Conservation (phyloP, 2,797 vertebrate genomes). For the Allobates femoralis region DNA sequence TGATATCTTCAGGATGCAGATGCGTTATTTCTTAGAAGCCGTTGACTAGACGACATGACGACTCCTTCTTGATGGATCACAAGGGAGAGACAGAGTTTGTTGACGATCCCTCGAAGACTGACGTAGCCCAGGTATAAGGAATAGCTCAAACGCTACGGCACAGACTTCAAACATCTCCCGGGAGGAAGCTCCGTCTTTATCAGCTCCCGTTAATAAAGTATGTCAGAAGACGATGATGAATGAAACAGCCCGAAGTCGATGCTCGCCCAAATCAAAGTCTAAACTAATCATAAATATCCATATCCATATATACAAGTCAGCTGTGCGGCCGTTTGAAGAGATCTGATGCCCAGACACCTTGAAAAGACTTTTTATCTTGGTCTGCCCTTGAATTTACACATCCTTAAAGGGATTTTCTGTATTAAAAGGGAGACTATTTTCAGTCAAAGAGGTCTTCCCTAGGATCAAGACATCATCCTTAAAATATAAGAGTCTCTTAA, state of each 20-base stretch:
- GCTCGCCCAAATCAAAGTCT: constrained; percentile 9
- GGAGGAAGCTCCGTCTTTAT: constrained; percentile 6
- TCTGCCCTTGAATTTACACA: background rate
- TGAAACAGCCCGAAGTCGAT: background rate
- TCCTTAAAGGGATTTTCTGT: background rate
- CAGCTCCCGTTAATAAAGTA: background rate
- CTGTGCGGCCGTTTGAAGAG: background rate
- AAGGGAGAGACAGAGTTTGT: background rate
- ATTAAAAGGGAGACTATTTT: background rate
- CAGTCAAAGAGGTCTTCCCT: background rate
- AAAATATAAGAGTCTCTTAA: background rate
- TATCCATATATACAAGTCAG: background rate
- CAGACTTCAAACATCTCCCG: constrained; percentile 27
- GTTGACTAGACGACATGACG: background rate
- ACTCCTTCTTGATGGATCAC: background rate
- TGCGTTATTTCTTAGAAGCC: background rate
- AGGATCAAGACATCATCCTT: background rate
- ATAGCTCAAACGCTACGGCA: background rate
- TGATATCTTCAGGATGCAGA: background rate
- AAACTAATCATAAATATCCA: constrained; percentile 5
- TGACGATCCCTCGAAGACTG: background rate
- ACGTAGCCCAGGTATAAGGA: background rate
- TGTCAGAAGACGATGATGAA: constrained; percentile 18
- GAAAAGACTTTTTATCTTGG: background rate
- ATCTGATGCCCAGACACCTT: background rate